A percentile compares a stretch with the other conserved stretches of the same genome.
Evolutionary conservation across 2,113 vertebrate species (phyloP).

Genomic region (human): DNA sequence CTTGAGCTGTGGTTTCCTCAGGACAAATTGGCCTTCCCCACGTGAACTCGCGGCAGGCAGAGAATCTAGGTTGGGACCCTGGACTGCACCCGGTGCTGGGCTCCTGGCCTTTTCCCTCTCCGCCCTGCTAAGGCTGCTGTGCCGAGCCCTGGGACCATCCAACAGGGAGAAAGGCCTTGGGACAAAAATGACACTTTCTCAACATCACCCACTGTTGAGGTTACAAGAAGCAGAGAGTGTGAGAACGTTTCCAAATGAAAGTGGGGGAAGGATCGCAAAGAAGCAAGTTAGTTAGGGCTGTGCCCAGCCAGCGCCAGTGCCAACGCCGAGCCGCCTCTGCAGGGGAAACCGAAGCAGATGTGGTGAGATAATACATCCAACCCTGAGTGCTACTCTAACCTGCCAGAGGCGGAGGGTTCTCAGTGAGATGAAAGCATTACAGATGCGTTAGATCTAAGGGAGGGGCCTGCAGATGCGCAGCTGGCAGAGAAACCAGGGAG

Average conservation of each 20-base stretch:
- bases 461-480: neutral
- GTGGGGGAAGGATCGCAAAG: neutral
- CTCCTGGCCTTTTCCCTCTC: neutral
- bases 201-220: rapidly evolving
- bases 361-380: neutral
- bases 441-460: neutral
- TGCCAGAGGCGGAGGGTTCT: neutral
- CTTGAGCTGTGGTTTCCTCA: neutral
- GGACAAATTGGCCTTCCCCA: neutral
- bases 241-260: neutral
- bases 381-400: rapidly evolving
- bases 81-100: rapidly evolving
- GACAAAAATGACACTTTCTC: neutral
- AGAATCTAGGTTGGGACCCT: neutral
- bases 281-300: neutral
- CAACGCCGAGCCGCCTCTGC: neutral
- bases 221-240: neutral
- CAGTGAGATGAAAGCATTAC: rapidly evolving
- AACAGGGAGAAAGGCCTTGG: neutral
- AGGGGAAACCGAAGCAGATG: neutral
- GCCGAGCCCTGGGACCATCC: neutral
- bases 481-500: neutral
- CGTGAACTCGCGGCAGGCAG: rapidly evolving
- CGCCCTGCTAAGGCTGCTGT: rapidly evolving
- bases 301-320: rapidly evolving